Conservation (phyloP, 2,113 vertebrate genomes). For the Antigone vipio region DNA sequence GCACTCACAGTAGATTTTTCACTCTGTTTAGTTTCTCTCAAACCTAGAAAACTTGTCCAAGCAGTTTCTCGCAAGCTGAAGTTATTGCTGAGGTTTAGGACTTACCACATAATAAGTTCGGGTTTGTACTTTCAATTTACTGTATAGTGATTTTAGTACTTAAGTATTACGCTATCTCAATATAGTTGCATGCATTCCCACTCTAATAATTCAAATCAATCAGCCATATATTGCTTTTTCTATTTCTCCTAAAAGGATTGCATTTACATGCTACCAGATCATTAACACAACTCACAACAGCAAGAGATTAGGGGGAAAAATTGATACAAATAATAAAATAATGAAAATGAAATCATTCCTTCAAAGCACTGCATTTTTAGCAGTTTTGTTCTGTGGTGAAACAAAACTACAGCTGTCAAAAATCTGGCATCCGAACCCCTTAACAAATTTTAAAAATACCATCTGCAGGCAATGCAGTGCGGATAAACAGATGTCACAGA, state of each 20-base stretch:
- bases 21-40: conserved; percentile 45
- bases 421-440: conserved; percentile 58
- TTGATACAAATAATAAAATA: conserved; percentile 28
- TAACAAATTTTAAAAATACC: conserved; percentile 60
- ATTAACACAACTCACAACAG: conserved; percentile 1
- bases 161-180: conserved; percentile 50
- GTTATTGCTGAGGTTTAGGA: conserved; percentile 53
- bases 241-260: conserved; percentile 14
- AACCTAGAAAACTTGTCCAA: conserved; percentile 52
- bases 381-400: conserved; percentile 56
- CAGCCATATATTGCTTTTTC: conserved; percentile 33
- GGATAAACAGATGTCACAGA: conserved; percentile 67
- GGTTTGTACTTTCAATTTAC: conserved; percentile 67
- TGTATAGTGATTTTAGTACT: conserved; percentile 36
- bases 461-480: conserved; percentile 65
- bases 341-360: conserved; percentile 14
- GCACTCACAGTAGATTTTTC: conserved; percentile 3
- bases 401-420: conserved; percentile 66
- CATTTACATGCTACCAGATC: not conserved
- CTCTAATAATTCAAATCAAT: conserved; percentile 57
- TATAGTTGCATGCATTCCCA: conserved; percentile 38
- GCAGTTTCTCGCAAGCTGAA: conserved; percentile 59
- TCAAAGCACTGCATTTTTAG: conserved; percentile 40
- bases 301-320: not conserved
- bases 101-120: conserved; percentile 31